Base-by-base conservation (phyloP, 2,888 invertebrate genomes). In the Caenorhabditis sp. region DNA sequence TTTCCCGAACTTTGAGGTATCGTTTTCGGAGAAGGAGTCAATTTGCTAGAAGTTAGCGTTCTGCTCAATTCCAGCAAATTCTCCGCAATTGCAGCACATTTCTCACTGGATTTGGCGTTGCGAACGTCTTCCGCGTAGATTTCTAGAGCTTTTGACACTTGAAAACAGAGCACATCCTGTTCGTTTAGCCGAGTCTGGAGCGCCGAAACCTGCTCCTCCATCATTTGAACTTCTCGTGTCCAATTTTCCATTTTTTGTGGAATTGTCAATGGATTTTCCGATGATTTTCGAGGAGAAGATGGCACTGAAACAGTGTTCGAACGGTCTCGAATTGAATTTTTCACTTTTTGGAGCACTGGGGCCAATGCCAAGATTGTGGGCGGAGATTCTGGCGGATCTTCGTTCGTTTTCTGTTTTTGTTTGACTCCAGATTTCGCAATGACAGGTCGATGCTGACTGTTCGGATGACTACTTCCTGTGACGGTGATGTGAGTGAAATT, bases 101-200 rank as follows among this genome's bases (percentile, higher is more conserved):
- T 52, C 13, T 68, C 63, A 32, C 24, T 39, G 4, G 45, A 55
- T 43, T 62, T 48, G 8, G 68, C 68, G 32, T 62, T 58, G 15
- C 62, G 55, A 37, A 68, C 56, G 37, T 75, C 62, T 22, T 59
- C 48, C 4, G 76, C 70, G 35, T 37, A 71, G 11, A 39, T 13
- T 63, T 71, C 71, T 75, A 75, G 30, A 13, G 70, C 55, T 50
- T 68, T 75, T 0, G 75, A 68, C 0, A 75, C 72, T 35, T 77
- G 68, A 7, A 74, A 70, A 22, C 80, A 80, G 45, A 79, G 22
- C 20, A 82, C 53, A 50, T 85, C 85, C n/a, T 71, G 59, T 20
- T 90, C 90, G 75, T 89, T 88, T 2, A 90, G 73, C 27, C 89
- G 85, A 6, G 89, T 88, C 71, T 89, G 88, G 1, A 90, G 80